Evolutionary conservation across 2,113 vertebrate genomes (phyloP).

Genomic region (Dipodomys ordii): DNA sequence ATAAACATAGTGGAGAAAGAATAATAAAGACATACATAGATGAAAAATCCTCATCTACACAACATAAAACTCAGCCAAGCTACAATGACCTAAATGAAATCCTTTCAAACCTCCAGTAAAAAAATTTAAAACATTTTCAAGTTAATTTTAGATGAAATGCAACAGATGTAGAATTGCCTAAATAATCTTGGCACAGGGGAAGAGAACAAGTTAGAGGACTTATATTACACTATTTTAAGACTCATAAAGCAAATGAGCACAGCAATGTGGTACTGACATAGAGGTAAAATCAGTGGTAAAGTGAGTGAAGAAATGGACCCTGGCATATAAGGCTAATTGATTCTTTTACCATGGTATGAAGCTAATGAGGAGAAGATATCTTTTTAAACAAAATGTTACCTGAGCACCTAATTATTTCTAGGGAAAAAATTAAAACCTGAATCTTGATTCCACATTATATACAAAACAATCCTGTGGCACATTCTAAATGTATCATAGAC

Average conservation of each 20-base stretch:
- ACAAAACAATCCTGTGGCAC: neutral
- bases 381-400: constrained; percentile 2
- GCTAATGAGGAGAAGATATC: neutral
- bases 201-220: neutral
- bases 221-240: neutral
- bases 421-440: neutral
- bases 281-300: neutral
- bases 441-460: neutral
- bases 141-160: neutral
- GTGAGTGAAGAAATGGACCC: neutral
- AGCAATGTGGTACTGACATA: neutral
- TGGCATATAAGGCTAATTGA: neutral
- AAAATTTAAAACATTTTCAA: constrained; percentile 33
- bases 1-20: neutral
- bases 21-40: neutral
- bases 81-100: neutral
- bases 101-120: constrained; percentile 17
- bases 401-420: neutral
- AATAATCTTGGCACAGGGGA: neutral
- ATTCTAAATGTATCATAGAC: neutral
- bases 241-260: neutral
- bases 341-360: neutral
- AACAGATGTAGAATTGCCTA: neutral
- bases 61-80: neutral
- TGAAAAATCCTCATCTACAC: neutral